phyloP scores from a whole-genome alignment of 2,113 vertebrate species.

The Onychostoma macrolepis region DNA sequence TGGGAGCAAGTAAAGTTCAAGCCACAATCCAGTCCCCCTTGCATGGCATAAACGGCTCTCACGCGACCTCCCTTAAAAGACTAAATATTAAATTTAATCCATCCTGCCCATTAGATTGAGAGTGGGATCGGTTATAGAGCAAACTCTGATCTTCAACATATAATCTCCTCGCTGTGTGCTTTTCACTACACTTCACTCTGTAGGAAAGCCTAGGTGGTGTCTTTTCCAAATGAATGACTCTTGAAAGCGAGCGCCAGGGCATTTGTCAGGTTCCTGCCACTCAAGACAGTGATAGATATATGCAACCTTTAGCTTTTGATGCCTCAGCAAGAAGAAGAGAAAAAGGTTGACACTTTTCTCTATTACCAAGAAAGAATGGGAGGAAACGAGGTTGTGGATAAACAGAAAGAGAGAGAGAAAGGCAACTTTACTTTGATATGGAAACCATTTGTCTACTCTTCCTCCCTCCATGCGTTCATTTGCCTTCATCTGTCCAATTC shows the following conservation, averaged over 20 bases:
- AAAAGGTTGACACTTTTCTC: slow-evolving; percentile 33
- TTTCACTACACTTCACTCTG: neutral
- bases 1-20: slow-evolving; percentile 1
- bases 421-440: slow-evolving; percentile 17
- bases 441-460: neutral
- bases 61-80: slow-evolving; percentile 4
- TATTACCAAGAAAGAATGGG: slow-evolving; percentile 32
- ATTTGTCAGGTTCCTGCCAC: slow-evolving; percentile 4
- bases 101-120: neutral
- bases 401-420: neutral
- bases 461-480: neutral
- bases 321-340: slow-evolving; percentile 1
- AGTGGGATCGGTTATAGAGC: slow-evolving; percentile 34
- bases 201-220: neutral
- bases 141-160: slow-evolving; percentile 19
- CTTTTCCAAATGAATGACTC: slow-evolving; percentile 26
- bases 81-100: slow-evolving; percentile 19
- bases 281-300: slow-evolving; percentile 37
- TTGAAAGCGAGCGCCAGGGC: neutral
- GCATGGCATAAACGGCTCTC: slow-evolving; percentile 22
- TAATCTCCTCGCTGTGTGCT: slow-evolving; percentile 17
- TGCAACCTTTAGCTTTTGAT: slow-evolving; percentile 44
- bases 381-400: neutral
- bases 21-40: neutral
- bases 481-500: neutral